These are phyloP conservation scores for Tipula lateralis DNA, from an alignment of 2,888 invertebrate genomes.

Conservation along the genomic window DNA sequence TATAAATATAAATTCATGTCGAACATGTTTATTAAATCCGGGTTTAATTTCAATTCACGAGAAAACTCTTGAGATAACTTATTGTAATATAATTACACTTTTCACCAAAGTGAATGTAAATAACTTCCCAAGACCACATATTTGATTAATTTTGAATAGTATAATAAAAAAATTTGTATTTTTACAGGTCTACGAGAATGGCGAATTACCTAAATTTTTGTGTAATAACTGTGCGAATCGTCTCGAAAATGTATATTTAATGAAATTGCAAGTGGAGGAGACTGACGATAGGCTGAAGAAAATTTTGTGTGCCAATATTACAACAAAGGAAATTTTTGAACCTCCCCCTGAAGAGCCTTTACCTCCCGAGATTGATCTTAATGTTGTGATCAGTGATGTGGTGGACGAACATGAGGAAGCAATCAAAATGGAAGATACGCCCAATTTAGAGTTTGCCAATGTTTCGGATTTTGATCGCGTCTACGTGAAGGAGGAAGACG, in stretches of 20 bases:
- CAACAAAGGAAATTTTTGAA: background rate
- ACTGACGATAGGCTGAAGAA: background rate
- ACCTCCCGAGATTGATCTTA: background rate
- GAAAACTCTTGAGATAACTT: background rate
- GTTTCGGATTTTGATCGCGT: conserved; percentile 2
- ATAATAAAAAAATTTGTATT: no score
- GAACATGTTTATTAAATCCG: background rate
- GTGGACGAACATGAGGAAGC: background rate
- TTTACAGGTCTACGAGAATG: background rate
- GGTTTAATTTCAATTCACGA: background rate
- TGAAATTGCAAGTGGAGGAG: conserved; percentile 19
- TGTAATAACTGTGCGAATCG: background rate
- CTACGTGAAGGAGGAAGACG: background rate
- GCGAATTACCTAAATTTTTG: background rate
- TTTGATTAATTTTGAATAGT: background rate
- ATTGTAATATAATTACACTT: background rate
- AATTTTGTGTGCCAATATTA: background rate
- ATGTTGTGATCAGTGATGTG: background rate
- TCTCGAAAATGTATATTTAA: background rate
- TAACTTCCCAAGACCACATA: background rate
- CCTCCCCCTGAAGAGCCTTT: background rate
- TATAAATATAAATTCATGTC: conserved; percentile 27
- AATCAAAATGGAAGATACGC: background rate
- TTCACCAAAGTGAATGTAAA: background rate
- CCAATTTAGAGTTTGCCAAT: background rate